These are phyloP conservation scores for Epirrita christyi DNA, from an alignment of 2,888 invertebrate species.

Conservation along the genomic window DNA sequence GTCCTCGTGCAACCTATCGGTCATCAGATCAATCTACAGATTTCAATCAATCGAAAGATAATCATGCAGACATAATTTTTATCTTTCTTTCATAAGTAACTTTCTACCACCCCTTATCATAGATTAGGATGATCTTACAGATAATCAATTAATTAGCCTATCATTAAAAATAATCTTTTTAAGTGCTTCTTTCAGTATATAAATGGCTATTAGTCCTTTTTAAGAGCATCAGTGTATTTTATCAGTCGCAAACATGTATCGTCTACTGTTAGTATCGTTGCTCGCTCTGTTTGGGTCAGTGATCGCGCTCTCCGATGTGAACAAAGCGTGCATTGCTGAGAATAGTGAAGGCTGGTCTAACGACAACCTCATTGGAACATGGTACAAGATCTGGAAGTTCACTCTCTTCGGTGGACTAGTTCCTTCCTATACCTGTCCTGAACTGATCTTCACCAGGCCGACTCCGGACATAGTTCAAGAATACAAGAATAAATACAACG, in stretches of 20 bases:
- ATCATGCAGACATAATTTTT: no score
- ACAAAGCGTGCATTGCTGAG: conserved; percentile 16
- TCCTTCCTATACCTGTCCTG: conserved; percentile 4
- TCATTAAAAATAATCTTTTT: no score
- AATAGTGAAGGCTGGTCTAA: conserved; percentile 26
- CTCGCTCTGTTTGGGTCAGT: conserved; percentile 1
- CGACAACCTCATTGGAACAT: conserved; percentile 26
- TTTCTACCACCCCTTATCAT: no score
- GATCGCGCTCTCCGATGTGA: conserved; percentile 14
- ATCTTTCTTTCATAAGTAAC: no score
- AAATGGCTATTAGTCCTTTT: neutral
- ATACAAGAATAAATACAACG: conserved; percentile 27
- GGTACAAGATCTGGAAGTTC: conserved; percentile 25
- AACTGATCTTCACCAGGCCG: conserved; percentile 14
- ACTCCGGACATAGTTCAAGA: conserved; percentile 11
- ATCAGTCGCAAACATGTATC: conserved; percentile 1
- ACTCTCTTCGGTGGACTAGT: neutral
- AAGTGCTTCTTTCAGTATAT: neutral
- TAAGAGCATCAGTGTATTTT: neutral
- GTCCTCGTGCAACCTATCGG: no score
- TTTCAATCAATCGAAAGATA: no score
- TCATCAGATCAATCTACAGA: no score
- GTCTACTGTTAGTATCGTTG: neutral
- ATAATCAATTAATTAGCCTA: no score
- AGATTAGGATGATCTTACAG: no score